Base-by-base conservation (phyloP, 2,797 vertebrate species). In the Synanceia verrucosa region DNA sequence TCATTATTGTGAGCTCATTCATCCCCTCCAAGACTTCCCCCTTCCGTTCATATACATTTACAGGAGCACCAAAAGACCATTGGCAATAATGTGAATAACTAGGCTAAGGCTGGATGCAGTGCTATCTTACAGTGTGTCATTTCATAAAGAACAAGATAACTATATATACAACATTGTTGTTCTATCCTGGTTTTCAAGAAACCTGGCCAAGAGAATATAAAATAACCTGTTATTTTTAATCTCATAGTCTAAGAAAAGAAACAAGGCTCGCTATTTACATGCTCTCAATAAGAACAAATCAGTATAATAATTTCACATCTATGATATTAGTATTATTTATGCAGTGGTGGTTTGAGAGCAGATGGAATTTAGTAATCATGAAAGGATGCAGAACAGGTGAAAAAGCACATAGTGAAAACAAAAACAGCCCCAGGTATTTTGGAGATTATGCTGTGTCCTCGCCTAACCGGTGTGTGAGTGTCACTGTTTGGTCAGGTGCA, bases 401-500 rank as follows among this genome's bases (percentile, higher is more conserved):
- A 9, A 41, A 16, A 41, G 39, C 39, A n/a, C 39, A 3, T 41
- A 41, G 11, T 68, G 56, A 58, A 64, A 80, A 65, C 51, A 68
- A 81, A n/a, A 53, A 52, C 24, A 43, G 43, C 29, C 21, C 24
- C 21, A 39, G 62, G 39, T 65, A 43, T 73, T 79, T 57, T 73
- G 37, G 43, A 56, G 56, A n/a, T 23, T 28, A 19, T 73, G 31
- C 23, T 67, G 37, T 50, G 61, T 74, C 75, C 39, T 79, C 75
- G 64, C 69, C 21, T 76, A 34, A 52, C 52, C 41, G 23, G 55
- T 72, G 61, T 79, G 52, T 51, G 37, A 67, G 28, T 13, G 9
- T 62, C 33, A 43, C 43, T 18, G 41, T 57, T 72, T 65, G 33
- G 72, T 73, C 73, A 70, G 74, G 36, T 69, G 73, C 13, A 62